phyloP scores from a whole-genome alignment of 2,888 invertebrate genomes.

The Pasiphila rectangulata region DNA sequence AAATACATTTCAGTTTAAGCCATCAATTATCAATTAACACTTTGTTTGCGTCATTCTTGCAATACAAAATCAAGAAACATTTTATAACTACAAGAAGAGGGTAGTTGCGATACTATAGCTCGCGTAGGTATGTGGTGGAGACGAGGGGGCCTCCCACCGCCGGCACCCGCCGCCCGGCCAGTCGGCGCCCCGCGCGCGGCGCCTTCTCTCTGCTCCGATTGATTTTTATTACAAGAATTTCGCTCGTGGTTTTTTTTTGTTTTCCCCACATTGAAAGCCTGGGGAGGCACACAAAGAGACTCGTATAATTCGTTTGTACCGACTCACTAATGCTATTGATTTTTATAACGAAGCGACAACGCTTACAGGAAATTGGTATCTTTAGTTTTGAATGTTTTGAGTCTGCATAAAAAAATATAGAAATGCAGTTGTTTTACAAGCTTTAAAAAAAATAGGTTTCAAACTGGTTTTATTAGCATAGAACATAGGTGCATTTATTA shows the following conservation, averaged over 20 bases:
- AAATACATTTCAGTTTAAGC: too few relatives aligned
- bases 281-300: conserved; percentile 70
- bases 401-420: too few relatives aligned
- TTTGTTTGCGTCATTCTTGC: too few relatives aligned
- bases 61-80: conserved; percentile 1
- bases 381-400: conserved; percentile 22
- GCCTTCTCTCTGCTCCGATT: conserved; percentile 80
- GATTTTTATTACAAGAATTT: conserved; percentile 82
- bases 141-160: conserved; percentile 42
- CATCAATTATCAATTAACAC: too few relatives aligned
- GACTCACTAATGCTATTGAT: conserved; percentile 80
- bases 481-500: too few relatives aligned
- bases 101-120: conserved; percentile 60
- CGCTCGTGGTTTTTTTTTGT: conserved; percentile 76
- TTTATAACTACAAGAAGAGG: conserved; percentile 37
- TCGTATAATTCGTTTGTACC: conserved; percentile 80
- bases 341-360: conserved; percentile 74
- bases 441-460: too few relatives aligned
- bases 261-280: conserved; percentile 68
- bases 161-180: conserved; percentile 55
- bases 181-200: conserved; percentile 72
- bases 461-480: too few relatives aligned
- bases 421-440: too few relatives aligned
- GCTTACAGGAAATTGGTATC: conserved; percentile 40
- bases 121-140: conserved; percentile 53